Evolutionary conservation across 1,140 invertebrate genomes (phyloP).

Genomic region (Mya arenaria): DNA sequence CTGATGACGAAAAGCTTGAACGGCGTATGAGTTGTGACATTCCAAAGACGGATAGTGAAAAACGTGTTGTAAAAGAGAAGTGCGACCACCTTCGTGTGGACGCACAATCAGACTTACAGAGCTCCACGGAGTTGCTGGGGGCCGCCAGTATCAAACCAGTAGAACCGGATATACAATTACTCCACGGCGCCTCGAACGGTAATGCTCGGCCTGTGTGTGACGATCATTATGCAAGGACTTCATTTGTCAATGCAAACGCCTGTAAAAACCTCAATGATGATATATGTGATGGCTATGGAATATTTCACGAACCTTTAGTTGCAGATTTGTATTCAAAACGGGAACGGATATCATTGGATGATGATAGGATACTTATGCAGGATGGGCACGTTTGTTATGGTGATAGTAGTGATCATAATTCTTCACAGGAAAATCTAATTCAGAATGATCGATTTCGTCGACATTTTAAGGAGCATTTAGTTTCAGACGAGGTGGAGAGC

Average conservation of each 20-base stretch:
- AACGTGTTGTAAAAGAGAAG: conserved; percentile 48
- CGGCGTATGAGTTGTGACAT: conserved; percentile 48
- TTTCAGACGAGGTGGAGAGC: conserved; percentile 55
- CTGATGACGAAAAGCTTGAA: conserved; percentile 57
- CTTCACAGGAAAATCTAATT: conserved; percentile 50
- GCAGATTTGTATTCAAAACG: conserved; percentile 48
- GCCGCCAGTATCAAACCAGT: conserved; percentile 48
- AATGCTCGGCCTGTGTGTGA: conserved; percentile 3
- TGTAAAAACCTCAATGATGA: no score
- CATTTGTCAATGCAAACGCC: not conserved
- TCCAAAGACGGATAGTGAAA: conserved; percentile 57
- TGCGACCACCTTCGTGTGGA: conserved; percentile 22
- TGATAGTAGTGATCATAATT: conserved; percentile 54
- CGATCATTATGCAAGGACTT: not conserved
- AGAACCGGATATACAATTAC: not conserved
- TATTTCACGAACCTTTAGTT: conserved; percentile 28
- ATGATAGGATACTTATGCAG: conserved; percentile 49
- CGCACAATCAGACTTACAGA: conserved; percentile 19
- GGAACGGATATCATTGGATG: conserved; percentile 40
- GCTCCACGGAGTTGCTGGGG: conserved; percentile 45
- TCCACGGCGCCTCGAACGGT: not conserved
- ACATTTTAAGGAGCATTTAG: conserved; percentile 54
- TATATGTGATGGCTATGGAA: not conserved
- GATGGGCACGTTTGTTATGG: conserved; percentile 30
- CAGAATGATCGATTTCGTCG: conserved; percentile 46